Conservation (phyloP, 1,140 invertebrate genomes). For the Stegodyphus dumicola region DNA sequence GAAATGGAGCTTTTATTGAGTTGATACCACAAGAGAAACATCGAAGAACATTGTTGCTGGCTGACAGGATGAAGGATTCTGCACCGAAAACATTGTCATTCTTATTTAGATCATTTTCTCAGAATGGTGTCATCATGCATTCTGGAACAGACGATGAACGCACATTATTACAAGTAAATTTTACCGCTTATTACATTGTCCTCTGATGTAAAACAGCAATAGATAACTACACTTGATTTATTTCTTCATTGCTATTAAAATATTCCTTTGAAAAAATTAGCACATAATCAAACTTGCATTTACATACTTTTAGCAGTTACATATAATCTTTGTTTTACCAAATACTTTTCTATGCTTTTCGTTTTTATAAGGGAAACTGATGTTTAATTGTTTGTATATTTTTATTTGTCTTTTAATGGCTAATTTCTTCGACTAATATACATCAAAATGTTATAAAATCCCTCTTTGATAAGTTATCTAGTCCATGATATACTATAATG, state of each 20-base stretch:
- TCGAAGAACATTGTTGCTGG: conserved; percentile 22
- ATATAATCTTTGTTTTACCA: background rate
- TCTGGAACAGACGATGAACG: conserved; percentile 88
- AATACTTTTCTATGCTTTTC: background rate
- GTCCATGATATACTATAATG: too few species aligned
- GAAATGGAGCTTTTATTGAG: conserved; percentile 80
- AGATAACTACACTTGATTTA: too few species aligned
- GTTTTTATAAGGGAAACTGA: background rate
- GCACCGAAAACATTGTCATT: conserved; percentile 77
- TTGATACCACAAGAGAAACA: conserved; percentile 69
- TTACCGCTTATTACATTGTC: background rate
- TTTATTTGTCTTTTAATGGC: too few species aligned
- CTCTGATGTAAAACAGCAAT: too few species aligned
- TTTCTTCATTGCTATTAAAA: too few species aligned
- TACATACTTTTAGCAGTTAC: background rate
- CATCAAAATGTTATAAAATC: too few species aligned
- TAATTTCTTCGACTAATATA: too few species aligned
- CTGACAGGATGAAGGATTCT: conserved; percentile 1
- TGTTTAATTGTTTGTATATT: background rate
- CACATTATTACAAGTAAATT: conserved; percentile 72
- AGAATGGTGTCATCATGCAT: conserved; percentile 83
- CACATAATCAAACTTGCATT: too few species aligned
- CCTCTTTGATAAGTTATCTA: too few species aligned
- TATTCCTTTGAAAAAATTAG: background rate
- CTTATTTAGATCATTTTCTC: conserved; percentile 82